Conservation (phyloP, 2,113 vertebrate genomes). For the Engraulis encrasicolus region DNA sequence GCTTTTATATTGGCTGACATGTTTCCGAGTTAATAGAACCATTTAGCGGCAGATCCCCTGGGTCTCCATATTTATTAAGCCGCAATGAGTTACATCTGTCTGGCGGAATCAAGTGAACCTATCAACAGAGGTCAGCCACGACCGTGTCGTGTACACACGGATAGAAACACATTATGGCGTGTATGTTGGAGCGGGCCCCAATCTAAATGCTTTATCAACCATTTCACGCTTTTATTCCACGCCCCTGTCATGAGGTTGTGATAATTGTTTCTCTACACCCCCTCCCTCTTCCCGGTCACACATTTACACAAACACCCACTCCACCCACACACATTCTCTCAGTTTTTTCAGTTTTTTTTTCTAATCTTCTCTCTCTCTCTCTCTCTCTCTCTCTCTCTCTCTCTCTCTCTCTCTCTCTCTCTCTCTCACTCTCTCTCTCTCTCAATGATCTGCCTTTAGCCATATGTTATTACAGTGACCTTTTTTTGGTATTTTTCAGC, state of each 20-base stretch:
- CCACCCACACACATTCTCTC: not conserved
- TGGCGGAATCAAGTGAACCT: slow-evolving; percentile 72
- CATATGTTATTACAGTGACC: not conserved
- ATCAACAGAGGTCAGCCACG: slow-evolving; percentile 69
- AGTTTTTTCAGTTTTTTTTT: too few relatives aligned
- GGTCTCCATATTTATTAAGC: slow-evolving; percentile 81
- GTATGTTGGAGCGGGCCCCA: slow-evolving; percentile 28
- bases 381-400: slow-evolving; percentile 35
- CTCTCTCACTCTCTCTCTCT: slow-evolving; percentile 33
- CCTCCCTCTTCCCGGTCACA: not conserved
- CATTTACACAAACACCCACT: not conserved
- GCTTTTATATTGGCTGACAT: slow-evolving; percentile 86
- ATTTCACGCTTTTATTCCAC: slow-evolving; percentile 2
- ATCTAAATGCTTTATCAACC: not conserved
- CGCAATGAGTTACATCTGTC: slow-evolving; percentile 84
- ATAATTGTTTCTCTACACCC: not conserved
- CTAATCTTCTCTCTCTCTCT: slow-evolving; percentile 37
- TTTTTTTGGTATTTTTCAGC: slow-evolving; percentile 59
- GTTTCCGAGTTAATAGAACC: slow-evolving; percentile 86
- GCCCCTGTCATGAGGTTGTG: slow-evolving; percentile 9
- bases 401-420: slow-evolving; percentile 37
- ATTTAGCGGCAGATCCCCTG: slow-evolving; percentile 78
- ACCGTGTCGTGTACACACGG: slow-evolving; percentile 44
- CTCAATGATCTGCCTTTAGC: slow-evolving; percentile 23
- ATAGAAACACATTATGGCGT: not conserved